Evolutionary conservation across 2,113 vertebrate genomes (phyloP).

Genomic region (Tamias sibiricus): DNA sequence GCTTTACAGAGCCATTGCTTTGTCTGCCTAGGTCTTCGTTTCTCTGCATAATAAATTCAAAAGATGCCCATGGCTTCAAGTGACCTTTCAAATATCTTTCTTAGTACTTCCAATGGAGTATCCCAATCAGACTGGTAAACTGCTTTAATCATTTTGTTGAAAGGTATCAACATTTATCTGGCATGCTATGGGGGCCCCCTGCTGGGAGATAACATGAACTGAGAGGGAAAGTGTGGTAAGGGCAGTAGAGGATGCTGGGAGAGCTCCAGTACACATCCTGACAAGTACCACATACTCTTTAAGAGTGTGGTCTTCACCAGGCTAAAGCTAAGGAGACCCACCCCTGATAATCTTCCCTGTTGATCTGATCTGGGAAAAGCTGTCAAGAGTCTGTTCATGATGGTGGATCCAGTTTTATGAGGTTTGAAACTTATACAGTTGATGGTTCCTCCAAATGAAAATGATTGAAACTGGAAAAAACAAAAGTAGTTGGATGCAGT

Average conservation of each 20-base stretch:
- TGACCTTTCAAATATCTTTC: neutral
- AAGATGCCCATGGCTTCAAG: neutral
- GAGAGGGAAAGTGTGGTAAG: no score
- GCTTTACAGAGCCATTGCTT: neutral
- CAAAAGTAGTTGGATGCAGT: neutral
- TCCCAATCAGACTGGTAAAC: neutral
- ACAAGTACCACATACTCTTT: neutral
- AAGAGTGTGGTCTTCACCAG: neutral
- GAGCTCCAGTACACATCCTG: neutral
- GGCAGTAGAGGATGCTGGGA: neutral
- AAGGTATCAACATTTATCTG: neutral
- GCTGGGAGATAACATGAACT: neutral
- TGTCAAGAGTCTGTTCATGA: neutral
- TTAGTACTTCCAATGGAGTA: neutral
- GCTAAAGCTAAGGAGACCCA: neutral
- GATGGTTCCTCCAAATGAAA: neutral
- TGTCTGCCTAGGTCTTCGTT: neutral
- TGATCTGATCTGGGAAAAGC: neutral
- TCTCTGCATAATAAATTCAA: neutral
- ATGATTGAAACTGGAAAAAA: neutral
- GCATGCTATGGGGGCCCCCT: neutral
- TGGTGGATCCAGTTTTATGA: neutral
- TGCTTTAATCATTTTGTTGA: neutral
- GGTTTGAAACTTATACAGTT: neutral
- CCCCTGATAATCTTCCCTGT: neutral